These are phyloP conservation scores for Furcifer pardalis DNA, from an alignment of 2,797 vertebrate genomes.

Conservation along the genomic window DNA sequence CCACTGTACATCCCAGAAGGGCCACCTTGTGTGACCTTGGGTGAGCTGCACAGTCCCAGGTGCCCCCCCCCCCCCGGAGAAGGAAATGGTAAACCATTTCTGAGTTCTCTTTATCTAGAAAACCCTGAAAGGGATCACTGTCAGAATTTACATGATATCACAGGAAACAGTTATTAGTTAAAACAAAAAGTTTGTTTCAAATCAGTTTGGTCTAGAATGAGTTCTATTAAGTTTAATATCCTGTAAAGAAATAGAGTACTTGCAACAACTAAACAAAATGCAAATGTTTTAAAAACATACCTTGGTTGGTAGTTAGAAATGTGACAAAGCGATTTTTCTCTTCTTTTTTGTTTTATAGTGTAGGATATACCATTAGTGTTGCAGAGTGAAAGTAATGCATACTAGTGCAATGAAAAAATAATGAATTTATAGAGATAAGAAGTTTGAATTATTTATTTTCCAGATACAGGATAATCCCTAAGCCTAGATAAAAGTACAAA, in stretches of 20 bases:
- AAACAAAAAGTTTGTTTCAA: neutral
- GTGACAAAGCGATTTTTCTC: neutral
- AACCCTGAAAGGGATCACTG: too few relatives aligned
- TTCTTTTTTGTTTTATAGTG: neutral
- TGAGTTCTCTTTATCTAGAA: too few relatives aligned
- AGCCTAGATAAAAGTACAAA: neutral
- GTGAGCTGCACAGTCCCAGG: too few relatives aligned
- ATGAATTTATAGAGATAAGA: neutral
- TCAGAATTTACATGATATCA: too few relatives aligned
- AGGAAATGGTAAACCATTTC: too few relatives aligned
- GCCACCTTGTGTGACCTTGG: too few relatives aligned
- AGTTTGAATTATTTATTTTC: neutral
- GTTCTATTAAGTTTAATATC: neutral
- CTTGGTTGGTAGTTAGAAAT: neutral
- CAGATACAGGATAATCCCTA: neutral
- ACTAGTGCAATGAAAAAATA: neutral
- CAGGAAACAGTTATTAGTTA: too few relatives aligned
- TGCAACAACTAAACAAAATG: too few relatives aligned
- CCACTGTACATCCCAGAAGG: too few relatives aligned
- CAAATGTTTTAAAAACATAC: neutral
- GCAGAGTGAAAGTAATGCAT: neutral
- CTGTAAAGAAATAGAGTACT: neutral
- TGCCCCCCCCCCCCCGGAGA: too few relatives aligned
- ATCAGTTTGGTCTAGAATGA: neutral
- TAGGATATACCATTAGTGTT: too few relatives aligned